A percentile compares a stretch with the other conserved stretches of the same genome.
Evolutionary conservation across 2,113 vertebrate species (phyloP).

Genomic region (Zeus faber): DNA sequence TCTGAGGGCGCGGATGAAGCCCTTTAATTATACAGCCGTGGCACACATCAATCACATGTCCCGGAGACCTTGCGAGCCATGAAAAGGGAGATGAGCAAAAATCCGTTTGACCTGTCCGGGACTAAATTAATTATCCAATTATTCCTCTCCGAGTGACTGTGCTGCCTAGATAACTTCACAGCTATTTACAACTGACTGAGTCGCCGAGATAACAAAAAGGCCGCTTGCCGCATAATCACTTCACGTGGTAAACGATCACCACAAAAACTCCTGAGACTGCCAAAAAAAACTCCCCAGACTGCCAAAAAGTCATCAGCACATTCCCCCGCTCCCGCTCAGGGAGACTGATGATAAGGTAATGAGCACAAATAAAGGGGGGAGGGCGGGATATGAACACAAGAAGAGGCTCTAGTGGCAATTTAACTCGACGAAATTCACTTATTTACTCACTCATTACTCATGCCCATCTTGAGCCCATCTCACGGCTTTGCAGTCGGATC

Average conservation of each 20-base stretch:
- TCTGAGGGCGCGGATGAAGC: constrained; percentile 1
- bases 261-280: constrained; percentile 42
- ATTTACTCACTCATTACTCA: constrained; percentile 15
- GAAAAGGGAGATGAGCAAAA: constrained; percentile 54
- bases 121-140: constrained; percentile 80
- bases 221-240: constrained; percentile 64
- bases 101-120: constrained; percentile 69
- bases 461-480: constrained; percentile 15
- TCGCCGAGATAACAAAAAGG: constrained; percentile 65
- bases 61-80: constrained; percentile 41
- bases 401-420: constrained; percentile 9
- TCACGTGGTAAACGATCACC: constrained; percentile 47
- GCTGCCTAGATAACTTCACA: constrained; percentile 65
- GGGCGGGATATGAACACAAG: constrained; percentile 4
- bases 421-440: constrained; percentile 8
- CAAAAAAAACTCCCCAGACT: constrained; percentile 28
- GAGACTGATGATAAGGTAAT: constrained; percentile 28
- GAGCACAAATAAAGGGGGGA: constrained; percentile 8
- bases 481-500: neutral
- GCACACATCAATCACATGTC: constrained; percentile 67
- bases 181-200: constrained; percentile 70
- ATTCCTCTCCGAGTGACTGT: constrained; percentile 68
- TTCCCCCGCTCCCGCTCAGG: constrained; percentile 23
- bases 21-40: constrained; percentile 51
- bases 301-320: constrained; percentile 48